A percentile compares a stretch with the other conserved stretches of the same genome.
phyloP scores from a whole-genome alignment of 2,888 invertebrate species.

The Anthophora plumipes region DNA sequence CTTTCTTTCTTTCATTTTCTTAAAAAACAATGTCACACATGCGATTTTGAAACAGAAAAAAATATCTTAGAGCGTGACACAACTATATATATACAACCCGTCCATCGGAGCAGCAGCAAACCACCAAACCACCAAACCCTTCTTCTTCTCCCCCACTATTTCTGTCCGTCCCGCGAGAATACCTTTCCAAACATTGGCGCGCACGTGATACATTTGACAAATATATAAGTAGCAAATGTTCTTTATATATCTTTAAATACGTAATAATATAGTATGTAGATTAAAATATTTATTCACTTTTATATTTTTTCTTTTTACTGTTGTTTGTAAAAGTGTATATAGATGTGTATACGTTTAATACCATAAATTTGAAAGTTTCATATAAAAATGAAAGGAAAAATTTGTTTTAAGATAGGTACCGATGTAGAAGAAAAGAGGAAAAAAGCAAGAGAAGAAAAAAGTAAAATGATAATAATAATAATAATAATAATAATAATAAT shows the following conservation, averaged over 20 bases:
- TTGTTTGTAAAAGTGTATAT: slow-evolving; percentile 82
- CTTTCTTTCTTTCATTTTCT: too few relatives aligned
- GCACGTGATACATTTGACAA: slow-evolving; percentile 75
- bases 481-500: slow-evolving; percentile 41
- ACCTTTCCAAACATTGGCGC: slow-evolving; percentile 75
- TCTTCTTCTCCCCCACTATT: slow-evolving; percentile 52
- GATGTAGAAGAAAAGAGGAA: slow-evolving; percentile 71
- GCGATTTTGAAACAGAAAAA: slow-evolving; percentile 45
- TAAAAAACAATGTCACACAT: slow-evolving; percentile 68
- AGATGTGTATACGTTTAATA: slow-evolving; percentile 83
- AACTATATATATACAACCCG: slow-evolving; percentile 24
- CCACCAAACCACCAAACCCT: slow-evolving; percentile 27
- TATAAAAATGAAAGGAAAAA: slow-evolving; percentile 82
- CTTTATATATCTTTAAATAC: slow-evolving; percentile 77
- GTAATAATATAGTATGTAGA: slow-evolving; percentile 75
- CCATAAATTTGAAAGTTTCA: slow-evolving; percentile 81
- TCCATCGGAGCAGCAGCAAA: slow-evolving; percentile 1
- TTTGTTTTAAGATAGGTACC: slow-evolving; percentile 77
- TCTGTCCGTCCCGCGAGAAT: slow-evolving; percentile 79
- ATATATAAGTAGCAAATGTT: slow-evolving; percentile 81
- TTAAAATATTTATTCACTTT: slow-evolving; percentile 81
- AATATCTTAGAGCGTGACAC: slow-evolving; percentile 53
- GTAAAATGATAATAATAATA: slow-evolving; percentile 49
- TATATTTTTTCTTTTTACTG: slow-evolving; percentile 77
- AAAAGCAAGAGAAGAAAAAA: slow-evolving; percentile 22